These are phyloP conservation scores for Circaetus cinerascens DNA, from an alignment of 2,113 vertebrate species.

Conservation along the genomic window DNA sequence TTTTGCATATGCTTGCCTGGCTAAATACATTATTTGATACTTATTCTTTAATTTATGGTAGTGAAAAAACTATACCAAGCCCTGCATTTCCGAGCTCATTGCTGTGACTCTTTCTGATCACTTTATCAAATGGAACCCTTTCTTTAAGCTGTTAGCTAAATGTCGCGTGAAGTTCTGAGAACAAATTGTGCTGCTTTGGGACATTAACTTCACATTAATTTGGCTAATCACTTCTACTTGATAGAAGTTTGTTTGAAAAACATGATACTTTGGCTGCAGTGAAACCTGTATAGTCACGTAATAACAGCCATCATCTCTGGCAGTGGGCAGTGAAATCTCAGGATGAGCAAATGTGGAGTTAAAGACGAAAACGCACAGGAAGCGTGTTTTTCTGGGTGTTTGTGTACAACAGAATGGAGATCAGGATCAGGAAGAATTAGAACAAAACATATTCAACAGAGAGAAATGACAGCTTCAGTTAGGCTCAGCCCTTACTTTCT, in stretches of 20 bases:
- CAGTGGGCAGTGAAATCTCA: neutral
- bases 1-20: neutral
- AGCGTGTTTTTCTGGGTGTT: neutral
- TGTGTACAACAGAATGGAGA: neutral
- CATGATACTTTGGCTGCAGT: neutral
- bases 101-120: conserved; percentile 37
- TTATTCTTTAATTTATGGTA: conserved; percentile 55
- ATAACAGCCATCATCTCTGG: neutral
- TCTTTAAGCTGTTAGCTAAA: conserved; percentile 68
- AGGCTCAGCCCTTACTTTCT: neutral
- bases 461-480: neutral
- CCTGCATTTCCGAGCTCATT: conserved; percentile 2
- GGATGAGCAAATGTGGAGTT: neutral
- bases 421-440: neutral
- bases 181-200: conserved; percentile 67
- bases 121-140: conserved; percentile 55
- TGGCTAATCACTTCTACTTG: conserved; percentile 66
- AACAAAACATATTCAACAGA: neutral
- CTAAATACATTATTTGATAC: conserved; percentile 24
- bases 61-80: conserved; percentile 3
- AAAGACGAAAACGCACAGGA: neutral
- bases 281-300: neutral
- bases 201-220: conserved; percentile 70
- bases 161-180: conserved; percentile 65
- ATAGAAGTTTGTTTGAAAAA: conserved; percentile 67